Base-by-base conservation (phyloP, 1,140 invertebrate genomes). In the Lordiphosa clarofinis region DNA sequence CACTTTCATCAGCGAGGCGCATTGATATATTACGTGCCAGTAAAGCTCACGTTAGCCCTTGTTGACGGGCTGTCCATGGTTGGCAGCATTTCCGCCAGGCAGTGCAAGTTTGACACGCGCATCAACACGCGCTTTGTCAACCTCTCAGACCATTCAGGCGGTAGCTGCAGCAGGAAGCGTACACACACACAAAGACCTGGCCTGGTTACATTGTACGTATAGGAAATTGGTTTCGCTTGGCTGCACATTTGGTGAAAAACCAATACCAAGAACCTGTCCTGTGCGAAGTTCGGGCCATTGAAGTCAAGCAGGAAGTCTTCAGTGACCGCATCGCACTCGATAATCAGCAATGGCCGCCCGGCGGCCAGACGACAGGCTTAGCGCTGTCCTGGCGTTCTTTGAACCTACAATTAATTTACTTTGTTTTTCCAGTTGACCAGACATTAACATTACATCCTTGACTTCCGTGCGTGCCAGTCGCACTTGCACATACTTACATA, bases 381-480 rank as follows among this genome's bases (percentile, higher is more conserved):
- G 57, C n/a, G 31, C 13, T 33, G 43, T 46, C 43, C 31, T 37
- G 59, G 52, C 61, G 60, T 66, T 69, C 78, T 73, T 73, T 84
- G 78, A 84, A 84, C 78, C 73, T 78, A 73, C 78, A 84, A 84
- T 84, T 84, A 84, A 84, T 84, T 84, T 84, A 84, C 78, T 84
- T 84, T 84, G 78, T 84, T 84, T 82, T 84, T 84, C 78, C 78
- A 84, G 78, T 82, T 84, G 78, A 84, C 78, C 78, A 84, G 78
- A 84, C 73, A 84, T 84, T 84, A 84, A 84, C 78, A 84, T 84
- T 84, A 84, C 78, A 78, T 86, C 78, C 78, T 84, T 86, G 78
- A 84, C 78, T 84, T 84, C 73, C 79, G 79, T 84, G 73, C 78
- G 69, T 82, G 78, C 73, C 62, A 39, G 24, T 21, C 53, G 48